These are phyloP conservation scores for Notothenia coriiceps DNA, from an alignment of 2,113 vertebrate genomes.

Conservation along the genomic window DNA sequence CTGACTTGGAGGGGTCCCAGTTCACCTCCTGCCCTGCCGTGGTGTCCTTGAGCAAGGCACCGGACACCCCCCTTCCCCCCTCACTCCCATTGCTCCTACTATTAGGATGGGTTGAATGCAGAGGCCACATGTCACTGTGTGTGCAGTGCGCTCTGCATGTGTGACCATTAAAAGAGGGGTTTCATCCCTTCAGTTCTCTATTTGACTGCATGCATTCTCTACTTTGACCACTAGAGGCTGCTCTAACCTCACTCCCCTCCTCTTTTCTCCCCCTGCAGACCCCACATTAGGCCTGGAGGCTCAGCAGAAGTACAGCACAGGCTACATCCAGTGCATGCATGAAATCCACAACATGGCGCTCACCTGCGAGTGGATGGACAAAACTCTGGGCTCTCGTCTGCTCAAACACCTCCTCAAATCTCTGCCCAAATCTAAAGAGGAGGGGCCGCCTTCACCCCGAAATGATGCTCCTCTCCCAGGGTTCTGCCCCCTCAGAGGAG, in stretches of 20 bases:
- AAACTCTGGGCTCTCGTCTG: conserved; percentile 88
- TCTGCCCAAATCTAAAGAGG: conserved; percentile 82
- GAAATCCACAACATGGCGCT: conserved; percentile 93
- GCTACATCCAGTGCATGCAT: conserved; percentile 94
- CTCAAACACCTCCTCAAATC: conserved; percentile 91
- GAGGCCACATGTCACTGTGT: too few relatives aligned
- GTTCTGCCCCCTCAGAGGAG: conserved; percentile 51
- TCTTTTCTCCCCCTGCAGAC: conserved; percentile 68
- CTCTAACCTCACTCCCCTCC: conserved; percentile 6
- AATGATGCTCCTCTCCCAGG: conserved; percentile 35
- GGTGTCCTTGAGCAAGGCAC: too few relatives aligned
- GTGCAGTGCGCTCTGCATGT: too few relatives aligned
- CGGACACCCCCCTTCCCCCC: too few relatives aligned
- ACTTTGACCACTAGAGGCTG: conserved; percentile 5
- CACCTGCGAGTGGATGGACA: conserved; percentile 94
- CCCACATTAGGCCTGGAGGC: conserved; percentile 84
- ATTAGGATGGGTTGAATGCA: too few relatives aligned
- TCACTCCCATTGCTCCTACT: too few relatives aligned
- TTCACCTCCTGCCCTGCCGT: too few relatives aligned
- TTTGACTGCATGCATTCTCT: background rate
- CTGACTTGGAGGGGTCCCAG: too few relatives aligned
- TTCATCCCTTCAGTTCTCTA: too few relatives aligned
- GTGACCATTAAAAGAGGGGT: too few relatives aligned
- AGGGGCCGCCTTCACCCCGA: conserved; percentile 50
- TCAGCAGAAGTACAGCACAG: conserved; percentile 91